These are phyloP conservation scores for Nycticorax nycticorax DNA, from an alignment of 2,113 vertebrate genomes.

Conservation along the genomic window DNA sequence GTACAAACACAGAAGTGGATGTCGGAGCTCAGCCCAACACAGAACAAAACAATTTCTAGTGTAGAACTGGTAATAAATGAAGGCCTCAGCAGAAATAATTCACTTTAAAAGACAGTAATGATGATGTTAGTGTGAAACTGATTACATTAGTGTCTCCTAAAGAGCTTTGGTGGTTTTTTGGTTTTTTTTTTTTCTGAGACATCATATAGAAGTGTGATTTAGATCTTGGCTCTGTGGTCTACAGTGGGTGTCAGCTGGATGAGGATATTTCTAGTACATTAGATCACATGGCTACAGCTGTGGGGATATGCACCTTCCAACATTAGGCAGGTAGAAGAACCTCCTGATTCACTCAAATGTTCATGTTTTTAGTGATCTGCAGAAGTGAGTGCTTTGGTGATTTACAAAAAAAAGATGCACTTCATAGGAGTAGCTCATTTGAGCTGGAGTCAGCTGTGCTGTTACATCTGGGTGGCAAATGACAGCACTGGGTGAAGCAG, in stretches of 20 bases:
- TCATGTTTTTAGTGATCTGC: not conserved
- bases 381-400: not conserved
- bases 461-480: not conserved
- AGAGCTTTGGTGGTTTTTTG: too few relatives aligned
- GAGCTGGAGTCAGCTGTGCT: not conserved
- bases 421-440: not conserved
- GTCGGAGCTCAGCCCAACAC: not conserved
- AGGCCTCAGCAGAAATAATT: not conserved
- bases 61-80: not conserved
- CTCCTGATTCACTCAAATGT: not conserved
- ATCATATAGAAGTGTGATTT: not conserved
- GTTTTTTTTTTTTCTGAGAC: not conserved
- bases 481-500: not conserved
- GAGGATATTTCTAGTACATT: not conserved
- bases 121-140: not conserved
- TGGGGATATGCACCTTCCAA: not conserved
- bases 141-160: not conserved
- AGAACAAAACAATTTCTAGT: not conserved
- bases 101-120: not conserved
- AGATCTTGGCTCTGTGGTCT: not conserved
- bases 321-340: not conserved
- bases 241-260: not conserved
- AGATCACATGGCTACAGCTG: not conserved
- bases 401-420: not conserved
- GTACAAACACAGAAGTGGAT: not conserved